A percentile compares a stretch with the other conserved stretches of the same genome.
phyloP scores from a whole-genome alignment of 2,797 vertebrate genomes.

The Malacoraja senta region DNA sequence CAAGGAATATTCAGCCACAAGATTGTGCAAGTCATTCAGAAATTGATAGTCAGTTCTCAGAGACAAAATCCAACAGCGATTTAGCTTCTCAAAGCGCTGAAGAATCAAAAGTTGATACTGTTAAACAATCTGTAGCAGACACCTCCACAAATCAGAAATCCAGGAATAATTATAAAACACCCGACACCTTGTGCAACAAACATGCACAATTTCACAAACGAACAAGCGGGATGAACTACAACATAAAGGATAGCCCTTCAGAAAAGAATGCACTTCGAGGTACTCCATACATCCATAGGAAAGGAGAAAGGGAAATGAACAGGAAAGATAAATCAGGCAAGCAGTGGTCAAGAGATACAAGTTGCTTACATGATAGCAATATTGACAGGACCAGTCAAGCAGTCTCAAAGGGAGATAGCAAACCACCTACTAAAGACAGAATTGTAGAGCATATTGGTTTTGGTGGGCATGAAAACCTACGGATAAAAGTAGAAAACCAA shows the following conservation, averaged over 20 bases:
- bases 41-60: background rate
- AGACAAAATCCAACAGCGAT: background rate
- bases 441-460: background rate
- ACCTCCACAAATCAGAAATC: background rate
- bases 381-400: background rate
- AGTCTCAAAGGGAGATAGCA: background rate
- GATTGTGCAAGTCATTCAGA: background rate
- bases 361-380: background rate
- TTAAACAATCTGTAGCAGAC: background rate
- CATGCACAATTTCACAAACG: background rate
- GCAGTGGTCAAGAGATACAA: background rate
- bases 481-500: background rate
- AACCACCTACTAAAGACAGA: background rate
- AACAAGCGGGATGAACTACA: background rate
- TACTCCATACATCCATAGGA: background rate
- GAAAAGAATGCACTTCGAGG: background rate
- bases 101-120: background rate
- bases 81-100: background rate
- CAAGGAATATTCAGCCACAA: background rate
- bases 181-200: background rate
- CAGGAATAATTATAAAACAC: background rate
- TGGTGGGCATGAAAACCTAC: background rate
- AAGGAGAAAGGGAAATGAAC: background rate
- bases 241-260: background rate
- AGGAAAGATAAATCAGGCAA: conserved; percentile 23